Evolutionary conservation across 2,113 vertebrate species (phyloP).

Genomic region (Genyomyrus donnyi): DNA sequence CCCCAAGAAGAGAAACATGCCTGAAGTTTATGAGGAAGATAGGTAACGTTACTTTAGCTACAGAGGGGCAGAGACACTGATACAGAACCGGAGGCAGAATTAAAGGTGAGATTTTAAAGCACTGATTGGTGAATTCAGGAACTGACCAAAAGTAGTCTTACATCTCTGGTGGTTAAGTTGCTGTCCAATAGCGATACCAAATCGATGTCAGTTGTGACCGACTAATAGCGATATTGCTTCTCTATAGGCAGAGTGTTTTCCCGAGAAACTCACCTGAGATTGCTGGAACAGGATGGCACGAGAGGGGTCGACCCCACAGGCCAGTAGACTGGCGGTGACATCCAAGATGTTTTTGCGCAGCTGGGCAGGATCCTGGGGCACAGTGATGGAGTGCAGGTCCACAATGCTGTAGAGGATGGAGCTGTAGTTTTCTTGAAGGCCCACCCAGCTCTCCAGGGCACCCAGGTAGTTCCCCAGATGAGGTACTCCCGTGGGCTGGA

Average conservation of each 20-base stretch:
- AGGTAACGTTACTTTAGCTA: not conserved
- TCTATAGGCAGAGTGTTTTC: too few species aligned
- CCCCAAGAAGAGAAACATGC: not conserved
- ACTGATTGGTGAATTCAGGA: not conserved
- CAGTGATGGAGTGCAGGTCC: slow-evolving; percentile 87
- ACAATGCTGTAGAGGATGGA: slow-evolving; percentile 84
- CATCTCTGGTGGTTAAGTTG: not conserved
- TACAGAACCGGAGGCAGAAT: not conserved
- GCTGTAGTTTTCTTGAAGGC: slow-evolving; percentile 66
- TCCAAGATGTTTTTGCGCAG: slow-evolving; percentile 75
- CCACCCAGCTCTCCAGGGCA: slow-evolving; percentile 86
- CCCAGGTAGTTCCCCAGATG: slow-evolving; percentile 95
- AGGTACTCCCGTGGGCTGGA: slow-evolving; percentile 84
- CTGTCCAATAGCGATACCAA: not conserved
- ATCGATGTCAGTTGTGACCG: not conserved
- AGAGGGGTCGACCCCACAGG: slow-evolving; percentile 81
- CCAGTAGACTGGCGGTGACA: slow-evolving; percentile 80
- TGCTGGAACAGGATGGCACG: slow-evolving; percentile 85
- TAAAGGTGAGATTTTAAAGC: not conserved
- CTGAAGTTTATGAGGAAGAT: not conserved
- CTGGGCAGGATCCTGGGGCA: slow-evolving; percentile 66
- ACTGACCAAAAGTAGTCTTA: not conserved
- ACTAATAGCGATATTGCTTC: not conserved
- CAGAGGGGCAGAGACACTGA: not conserved
- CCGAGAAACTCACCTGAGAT: slow-evolving; percentile 69